Percentiles rank a stretch among this genome's conserved stretches.
phyloP scores from a whole-genome alignment of 2,113 vertebrate genomes.

The Erythrocebus patas region DNA sequence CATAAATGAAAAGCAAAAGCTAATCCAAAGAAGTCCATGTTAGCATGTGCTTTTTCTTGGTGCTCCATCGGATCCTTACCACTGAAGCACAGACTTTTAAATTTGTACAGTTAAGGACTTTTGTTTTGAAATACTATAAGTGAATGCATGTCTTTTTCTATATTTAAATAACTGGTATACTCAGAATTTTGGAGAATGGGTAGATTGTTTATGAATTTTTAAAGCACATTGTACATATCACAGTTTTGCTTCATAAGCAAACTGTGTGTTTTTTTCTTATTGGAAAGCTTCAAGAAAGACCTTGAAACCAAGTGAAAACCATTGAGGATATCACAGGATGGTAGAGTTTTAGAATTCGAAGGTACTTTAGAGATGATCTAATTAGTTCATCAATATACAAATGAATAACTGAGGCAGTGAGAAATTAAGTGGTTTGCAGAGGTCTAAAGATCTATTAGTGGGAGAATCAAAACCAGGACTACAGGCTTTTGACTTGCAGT shows the following conservation, averaged over 20 bases:
- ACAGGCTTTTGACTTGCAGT: not conserved
- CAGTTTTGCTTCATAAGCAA: slow-evolving; percentile 13
- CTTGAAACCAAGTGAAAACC: not conserved
- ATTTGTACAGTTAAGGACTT: not conserved
- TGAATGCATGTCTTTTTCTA: not conserved
- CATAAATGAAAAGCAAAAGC: not conserved
- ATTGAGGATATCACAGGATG: not conserved
- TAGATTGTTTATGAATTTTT: slow-evolving; percentile 28
- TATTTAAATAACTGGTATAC: not conserved
- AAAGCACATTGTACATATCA: not conserved
- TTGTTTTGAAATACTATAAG: slow-evolving; percentile 18
- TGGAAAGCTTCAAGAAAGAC: not conserved
- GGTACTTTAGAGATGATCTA: not conserved
- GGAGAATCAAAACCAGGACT: not conserved
- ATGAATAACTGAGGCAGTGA: not conserved
- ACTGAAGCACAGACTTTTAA: not conserved
- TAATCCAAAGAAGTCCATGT: not conserved
- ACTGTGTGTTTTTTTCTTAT: not conserved
- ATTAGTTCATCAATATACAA: not conserved
- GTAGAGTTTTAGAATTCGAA: not conserved
- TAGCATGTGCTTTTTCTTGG: not conserved
- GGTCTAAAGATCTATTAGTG: not conserved
- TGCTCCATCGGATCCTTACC: not conserved
- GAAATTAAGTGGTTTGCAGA: slow-evolving; percentile 20
- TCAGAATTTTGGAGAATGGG: not conserved